phyloP scores from a whole-genome alignment of 2,797 vertebrate species.

The Poeciliopsis infans region DNA sequence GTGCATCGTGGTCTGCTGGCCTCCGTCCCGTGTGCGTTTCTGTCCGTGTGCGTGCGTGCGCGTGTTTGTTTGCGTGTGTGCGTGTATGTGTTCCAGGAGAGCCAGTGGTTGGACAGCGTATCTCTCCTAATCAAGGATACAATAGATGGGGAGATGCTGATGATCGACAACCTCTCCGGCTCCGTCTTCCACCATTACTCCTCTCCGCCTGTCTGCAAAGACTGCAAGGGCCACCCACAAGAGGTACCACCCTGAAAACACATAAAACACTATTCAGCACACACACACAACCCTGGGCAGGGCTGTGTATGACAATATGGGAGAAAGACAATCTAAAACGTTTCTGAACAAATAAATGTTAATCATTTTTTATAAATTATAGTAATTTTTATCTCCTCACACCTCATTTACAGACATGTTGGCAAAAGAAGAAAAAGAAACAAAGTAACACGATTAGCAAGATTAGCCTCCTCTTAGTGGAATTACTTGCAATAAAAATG shows the following conservation, averaged over 20 bases:
- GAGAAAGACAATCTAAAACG: background rate
- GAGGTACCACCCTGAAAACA: conserved; percentile 84
- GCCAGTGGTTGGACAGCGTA: conserved; percentile 99
- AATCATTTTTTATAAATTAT: background rate
- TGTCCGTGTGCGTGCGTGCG: conserved; percentile 25
- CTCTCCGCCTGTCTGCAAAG: conserved; percentile 89
- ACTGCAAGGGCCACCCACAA: conserved; percentile 91
- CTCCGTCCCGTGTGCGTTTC: conserved; percentile 69
- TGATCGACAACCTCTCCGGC: conserved; percentile 99
- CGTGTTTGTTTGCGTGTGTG: conserved; percentile 19
- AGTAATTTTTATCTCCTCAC: background rate
- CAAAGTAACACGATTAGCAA: background rate
- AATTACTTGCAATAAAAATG: background rate
- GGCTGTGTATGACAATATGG: background rate
- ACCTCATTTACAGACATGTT: conserved; percentile 1
- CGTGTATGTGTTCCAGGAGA: conserved; percentile 90
- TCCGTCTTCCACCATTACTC: conserved; percentile 99
- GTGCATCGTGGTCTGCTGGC: conserved; percentile 76
- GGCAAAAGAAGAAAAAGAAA: background rate
- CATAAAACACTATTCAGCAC: conserved; percentile 11
- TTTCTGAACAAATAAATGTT: conserved; percentile 5
- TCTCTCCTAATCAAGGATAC: conserved; percentile 99
- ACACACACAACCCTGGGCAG: background rate
- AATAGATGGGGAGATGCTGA: conserved; percentile 98
- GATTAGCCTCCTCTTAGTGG: conserved; percentile 7